These are phyloP conservation scores for Pyrochroa serraticornis DNA, from an alignment of 2,888 invertebrate species.

Conservation along the genomic window DNA sequence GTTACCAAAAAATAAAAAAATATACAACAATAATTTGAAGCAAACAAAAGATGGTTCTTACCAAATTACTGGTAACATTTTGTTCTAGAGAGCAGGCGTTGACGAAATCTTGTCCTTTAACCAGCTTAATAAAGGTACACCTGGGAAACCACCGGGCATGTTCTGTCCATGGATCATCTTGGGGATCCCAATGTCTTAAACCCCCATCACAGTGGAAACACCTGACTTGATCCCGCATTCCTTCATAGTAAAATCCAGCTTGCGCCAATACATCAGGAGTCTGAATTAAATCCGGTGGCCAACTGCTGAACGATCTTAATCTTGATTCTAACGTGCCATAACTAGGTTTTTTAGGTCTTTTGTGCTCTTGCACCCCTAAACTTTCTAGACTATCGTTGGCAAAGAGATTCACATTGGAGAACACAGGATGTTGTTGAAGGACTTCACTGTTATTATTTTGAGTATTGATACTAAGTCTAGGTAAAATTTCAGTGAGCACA, in stretches of 20 bases:
- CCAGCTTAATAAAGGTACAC: conserved; percentile 82
- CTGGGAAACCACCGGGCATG: conserved; percentile 93
- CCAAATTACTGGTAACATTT: conserved; percentile 43
- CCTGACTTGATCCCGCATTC: conserved; percentile 76
- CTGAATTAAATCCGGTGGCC: conserved; percentile 79
- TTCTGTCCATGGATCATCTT: conserved; percentile 92
- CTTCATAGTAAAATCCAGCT: conserved; percentile 89
- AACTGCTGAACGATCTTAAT: conserved; percentile 72
- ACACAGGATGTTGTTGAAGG: conserved; percentile 39
- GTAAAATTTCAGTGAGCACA: conserved; percentile 57
- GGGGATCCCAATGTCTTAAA: conserved; percentile 85
- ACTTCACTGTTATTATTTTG: conserved; percentile 44
- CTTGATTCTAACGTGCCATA: conserved; percentile 73
- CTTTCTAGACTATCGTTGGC: conserved; percentile 51
- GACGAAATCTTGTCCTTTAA: conserved; percentile 82
- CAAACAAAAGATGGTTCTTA: conserved; percentile 21
- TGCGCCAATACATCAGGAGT: conserved; percentile 77
- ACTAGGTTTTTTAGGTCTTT: conserved; percentile 68
- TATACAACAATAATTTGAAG: no score
- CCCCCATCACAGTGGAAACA: conserved; percentile 97
- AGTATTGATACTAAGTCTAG: conserved; percentile 37
- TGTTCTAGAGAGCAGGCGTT: conserved; percentile 58
- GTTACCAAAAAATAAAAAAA: no score
- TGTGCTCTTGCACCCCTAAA: conserved; percentile 65
- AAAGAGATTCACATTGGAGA: conserved; percentile 44